phyloP scores from a whole-genome alignment of 53 echinoderm and acorn worm species.

The Hippasteria phrygiana region DNA sequence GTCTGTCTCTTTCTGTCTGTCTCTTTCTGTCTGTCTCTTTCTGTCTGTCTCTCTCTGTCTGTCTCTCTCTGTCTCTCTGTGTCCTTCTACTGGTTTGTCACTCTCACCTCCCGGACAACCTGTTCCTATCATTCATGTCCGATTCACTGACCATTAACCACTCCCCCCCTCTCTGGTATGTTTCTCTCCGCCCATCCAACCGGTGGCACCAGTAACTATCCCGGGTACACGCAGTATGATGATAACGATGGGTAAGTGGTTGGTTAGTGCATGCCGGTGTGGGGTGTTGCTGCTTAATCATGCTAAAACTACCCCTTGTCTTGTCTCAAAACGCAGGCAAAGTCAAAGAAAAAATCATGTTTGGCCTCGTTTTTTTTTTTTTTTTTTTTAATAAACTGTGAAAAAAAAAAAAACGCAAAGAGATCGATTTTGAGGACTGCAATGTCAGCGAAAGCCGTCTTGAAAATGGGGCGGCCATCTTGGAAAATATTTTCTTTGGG shows the following conservation, averaged over 20 bases:
- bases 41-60: not conserved
- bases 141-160: conserved; percentile 22
- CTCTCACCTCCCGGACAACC: not conserved
- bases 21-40: conserved; percentile 22
- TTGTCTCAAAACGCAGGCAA: too few relatives aligned
- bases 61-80: not conserved
- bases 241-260: conserved; percentile 72
- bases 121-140: not conserved
- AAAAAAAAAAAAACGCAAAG: too few relatives aligned
- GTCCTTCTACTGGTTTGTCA: not conserved
- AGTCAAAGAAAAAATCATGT: too few relatives aligned
- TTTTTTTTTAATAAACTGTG: too few relatives aligned
- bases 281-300: not conserved
- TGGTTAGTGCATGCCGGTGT: conserved; percentile 47
- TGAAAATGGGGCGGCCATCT: too few relatives aligned
- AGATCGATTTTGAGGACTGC: too few relatives aligned
- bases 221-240: conserved; percentile 71
- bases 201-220: conserved; percentile 60
- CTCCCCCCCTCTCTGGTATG: not conserved
- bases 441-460: too few relatives aligned
- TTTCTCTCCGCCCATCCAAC: not conserved
- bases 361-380: too few relatives aligned
- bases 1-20: conserved; percentile 29
- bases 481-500: too few relatives aligned
- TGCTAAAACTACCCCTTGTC: too few relatives aligned